phyloP scores from a whole-genome alignment of 1,140 invertebrate species.

The Solenopsis invicta region DNA sequence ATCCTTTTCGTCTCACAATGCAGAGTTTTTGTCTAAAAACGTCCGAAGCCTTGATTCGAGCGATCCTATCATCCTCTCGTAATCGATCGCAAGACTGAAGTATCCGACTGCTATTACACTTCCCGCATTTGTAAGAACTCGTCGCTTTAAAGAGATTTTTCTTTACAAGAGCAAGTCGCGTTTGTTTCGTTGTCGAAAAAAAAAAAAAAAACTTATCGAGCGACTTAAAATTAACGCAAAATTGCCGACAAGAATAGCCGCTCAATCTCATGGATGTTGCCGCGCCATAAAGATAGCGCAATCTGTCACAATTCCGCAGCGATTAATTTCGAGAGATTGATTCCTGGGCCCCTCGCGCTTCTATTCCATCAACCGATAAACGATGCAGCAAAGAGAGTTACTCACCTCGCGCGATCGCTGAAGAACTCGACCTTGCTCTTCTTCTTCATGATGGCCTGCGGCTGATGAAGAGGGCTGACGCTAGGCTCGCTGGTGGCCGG shows the following conservation, averaged over 20 bases:
- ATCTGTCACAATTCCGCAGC: too few relatives aligned
- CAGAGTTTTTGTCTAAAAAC: neutral
- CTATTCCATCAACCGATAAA: too few relatives aligned
- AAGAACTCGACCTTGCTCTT: slow-evolving; percentile 93
- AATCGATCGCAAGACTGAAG: neutral
- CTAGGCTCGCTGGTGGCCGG: slow-evolving; percentile 91
- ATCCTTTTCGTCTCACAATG: neutral
- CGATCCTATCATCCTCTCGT: neutral
- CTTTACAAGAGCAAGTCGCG: too few relatives aligned
- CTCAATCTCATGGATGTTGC: neutral
- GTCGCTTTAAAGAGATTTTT: too few relatives aligned
- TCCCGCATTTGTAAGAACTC: neutral
- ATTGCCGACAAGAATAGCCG: too few relatives aligned
- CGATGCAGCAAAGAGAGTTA: slow-evolving; percentile 52
- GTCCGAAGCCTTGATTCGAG: neutral
- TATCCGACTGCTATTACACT: neutral
- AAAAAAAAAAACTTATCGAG: neutral
- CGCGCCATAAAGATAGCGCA: neutral
- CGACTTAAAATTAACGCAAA: neutral
- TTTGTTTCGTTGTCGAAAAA: neutral
- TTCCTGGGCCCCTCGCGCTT: too few relatives aligned
- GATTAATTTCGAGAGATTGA: too few relatives aligned
- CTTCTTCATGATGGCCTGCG: slow-evolving; percentile 90
- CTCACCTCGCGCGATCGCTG: slow-evolving; percentile 93
- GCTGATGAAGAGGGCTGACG: slow-evolving; percentile 89